Percentiles rank a stretch among this genome's conserved stretches.
These are phyloP conservation scores for Oncorhynchus mykiss DNA, from an alignment of 2,113 vertebrate species.

Conservation along the genomic window DNA sequence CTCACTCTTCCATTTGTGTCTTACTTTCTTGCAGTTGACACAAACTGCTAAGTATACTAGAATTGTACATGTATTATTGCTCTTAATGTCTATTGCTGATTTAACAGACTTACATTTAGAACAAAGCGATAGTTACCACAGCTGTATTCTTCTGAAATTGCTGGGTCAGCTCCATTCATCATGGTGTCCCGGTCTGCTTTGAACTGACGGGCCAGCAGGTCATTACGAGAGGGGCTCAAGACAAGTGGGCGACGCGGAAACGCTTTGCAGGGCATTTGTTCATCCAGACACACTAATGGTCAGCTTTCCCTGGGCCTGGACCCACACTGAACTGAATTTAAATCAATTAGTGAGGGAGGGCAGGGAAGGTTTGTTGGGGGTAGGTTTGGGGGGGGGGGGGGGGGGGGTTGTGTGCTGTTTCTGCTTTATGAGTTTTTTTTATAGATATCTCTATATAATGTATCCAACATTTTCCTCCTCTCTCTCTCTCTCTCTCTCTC, in stretches of 20 bases:
- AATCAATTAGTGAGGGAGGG: constrained; percentile 52
- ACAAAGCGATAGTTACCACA: constrained; percentile 61
- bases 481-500: too few relatives aligned
- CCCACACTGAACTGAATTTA: constrained; percentile 68
- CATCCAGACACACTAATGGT: constrained; percentile 72
- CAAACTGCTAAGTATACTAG: neutral
- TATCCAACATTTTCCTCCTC: too few relatives aligned
- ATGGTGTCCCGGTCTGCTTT: constrained; percentile 70
- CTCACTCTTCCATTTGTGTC: constrained; percentile 26
- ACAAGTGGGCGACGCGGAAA: constrained; percentile 72
- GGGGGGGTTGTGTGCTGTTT: neutral
- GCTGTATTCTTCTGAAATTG: constrained; percentile 75
- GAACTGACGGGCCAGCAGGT: constrained; percentile 76
- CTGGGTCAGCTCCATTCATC: constrained; percentile 79
- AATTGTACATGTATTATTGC: neutral
- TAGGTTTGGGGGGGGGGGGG: too few relatives aligned
- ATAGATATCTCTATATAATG: too few relatives aligned
- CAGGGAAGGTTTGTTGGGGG: neutral
- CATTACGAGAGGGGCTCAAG: constrained; percentile 67
- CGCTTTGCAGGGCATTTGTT: constrained; percentile 72
- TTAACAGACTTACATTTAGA: constrained; percentile 38
- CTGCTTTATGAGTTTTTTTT: too few relatives aligned
- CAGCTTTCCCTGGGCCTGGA: constrained; percentile 8
- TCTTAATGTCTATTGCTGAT: constrained; percentile 35
- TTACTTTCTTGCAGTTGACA: neutral